Evolutionary conservation across 2,797 vertebrate genomes (phyloP).

Genomic region (Ceryle rudis): DNA sequence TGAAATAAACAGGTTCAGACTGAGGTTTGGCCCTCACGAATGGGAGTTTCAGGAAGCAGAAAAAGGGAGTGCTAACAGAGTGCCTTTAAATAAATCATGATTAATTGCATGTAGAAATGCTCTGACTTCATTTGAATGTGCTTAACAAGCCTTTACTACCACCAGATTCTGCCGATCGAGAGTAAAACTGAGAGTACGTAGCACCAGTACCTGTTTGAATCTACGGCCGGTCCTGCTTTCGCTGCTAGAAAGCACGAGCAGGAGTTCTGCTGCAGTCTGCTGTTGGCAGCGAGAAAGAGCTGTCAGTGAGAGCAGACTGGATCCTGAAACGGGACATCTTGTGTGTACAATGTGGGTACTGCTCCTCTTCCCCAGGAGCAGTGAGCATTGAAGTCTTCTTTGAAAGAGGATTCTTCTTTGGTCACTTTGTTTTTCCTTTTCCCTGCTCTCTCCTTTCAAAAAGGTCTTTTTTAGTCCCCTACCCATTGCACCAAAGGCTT

Average conservation of each 20-base stretch:
- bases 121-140: conserved; percentile 63
- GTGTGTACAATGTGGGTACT: background rate
- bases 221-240: background rate
- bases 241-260: conserved; percentile 1
- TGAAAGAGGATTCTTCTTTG: background rate
- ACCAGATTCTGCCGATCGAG: conserved; percentile 55
- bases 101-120: conserved; percentile 74
- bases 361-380: background rate
- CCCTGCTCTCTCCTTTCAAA: background rate
- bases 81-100: conserved; percentile 72
- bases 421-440: background rate
- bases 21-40: conserved; percentile 61
- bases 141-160: conserved; percentile 57
- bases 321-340: background rate
- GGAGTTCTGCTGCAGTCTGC: background rate
- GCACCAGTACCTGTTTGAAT: conserved; percentile 66
- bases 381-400: background rate
- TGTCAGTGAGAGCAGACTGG: background rate
- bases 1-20: conserved; percentile 32
- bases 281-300: background rate
- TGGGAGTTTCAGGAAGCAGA: conserved; percentile 69
- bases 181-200: conserved; percentile 67
- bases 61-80: conserved; percentile 59
- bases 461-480: background rate
- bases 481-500: background rate